Conservation (phyloP, 2,888 invertebrate species). For the Tupiocoris notatus region DNA sequence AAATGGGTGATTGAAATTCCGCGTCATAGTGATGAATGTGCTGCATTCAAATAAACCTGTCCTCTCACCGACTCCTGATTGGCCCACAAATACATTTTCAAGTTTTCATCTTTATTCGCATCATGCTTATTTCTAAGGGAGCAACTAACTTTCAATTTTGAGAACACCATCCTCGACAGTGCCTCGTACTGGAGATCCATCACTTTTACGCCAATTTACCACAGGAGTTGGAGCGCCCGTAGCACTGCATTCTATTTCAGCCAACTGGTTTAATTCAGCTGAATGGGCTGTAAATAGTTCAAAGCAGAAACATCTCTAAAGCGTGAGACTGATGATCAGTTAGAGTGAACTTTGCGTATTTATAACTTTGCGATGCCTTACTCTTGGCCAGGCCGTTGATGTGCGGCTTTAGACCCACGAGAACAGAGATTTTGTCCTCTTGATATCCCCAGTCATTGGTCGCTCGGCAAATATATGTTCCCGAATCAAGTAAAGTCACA, state of each 20-base stretch:
- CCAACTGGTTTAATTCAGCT: background rate
- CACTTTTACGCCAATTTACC: constrained; percentile 22
- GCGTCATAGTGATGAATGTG: too few relatives aligned
- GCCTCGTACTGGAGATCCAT: constrained; percentile 7
- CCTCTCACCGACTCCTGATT: too few relatives aligned
- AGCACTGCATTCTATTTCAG: constrained; percentile 22
- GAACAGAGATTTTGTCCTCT: constrained; percentile 51
- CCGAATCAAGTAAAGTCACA: constrained; percentile 58
- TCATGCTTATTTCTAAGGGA: too few relatives aligned
- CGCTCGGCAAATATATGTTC: constrained; percentile 61
- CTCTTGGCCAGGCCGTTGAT: background rate
- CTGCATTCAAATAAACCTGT: too few relatives aligned
- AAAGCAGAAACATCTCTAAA: too few relatives aligned
- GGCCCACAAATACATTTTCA: too few relatives aligned
- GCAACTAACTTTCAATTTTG: constrained; percentile 25
- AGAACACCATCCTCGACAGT: background rate
- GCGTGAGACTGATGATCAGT: too few relatives aligned
- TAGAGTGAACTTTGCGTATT: too few relatives aligned
- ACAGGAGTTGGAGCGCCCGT: constrained; percentile 28
- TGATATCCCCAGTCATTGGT: constrained; percentile 59
- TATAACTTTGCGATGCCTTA: too few relatives aligned
- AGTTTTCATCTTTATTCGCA: too few relatives aligned
- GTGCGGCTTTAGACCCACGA: constrained; percentile 16
- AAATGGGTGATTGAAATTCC: too few relatives aligned
- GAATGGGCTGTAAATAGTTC: constrained; percentile 5